A percentile compares a stretch with the other conserved stretches of the same genome.
These are phyloP conservation scores for Gibbula magus DNA, from an alignment of 2,888 invertebrate species.

Conservation along the genomic window DNA sequence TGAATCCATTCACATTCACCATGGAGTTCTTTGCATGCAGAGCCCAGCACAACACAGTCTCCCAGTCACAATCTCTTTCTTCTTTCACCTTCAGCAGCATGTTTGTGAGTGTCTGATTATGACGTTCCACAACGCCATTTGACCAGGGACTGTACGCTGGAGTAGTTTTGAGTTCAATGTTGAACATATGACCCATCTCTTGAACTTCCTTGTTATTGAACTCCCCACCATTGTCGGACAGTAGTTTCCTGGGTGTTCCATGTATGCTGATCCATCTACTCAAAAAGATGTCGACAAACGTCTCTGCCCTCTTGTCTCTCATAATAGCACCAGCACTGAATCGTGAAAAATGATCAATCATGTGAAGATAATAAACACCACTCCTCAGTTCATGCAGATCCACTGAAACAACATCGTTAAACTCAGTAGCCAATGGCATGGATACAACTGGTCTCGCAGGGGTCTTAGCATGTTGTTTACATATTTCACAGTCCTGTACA, in stretches of 20 bases:
- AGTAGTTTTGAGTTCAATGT: constrained; percentile 29
- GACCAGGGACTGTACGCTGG: constrained; percentile 36
- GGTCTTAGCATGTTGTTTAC: constrained; percentile 6
- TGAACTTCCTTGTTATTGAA: constrained; percentile 26
- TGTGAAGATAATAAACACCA: constrained; percentile 26
- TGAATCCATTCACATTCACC: not conserved
- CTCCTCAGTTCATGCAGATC: not conserved
- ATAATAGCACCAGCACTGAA: constrained; percentile 23
- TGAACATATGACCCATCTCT: constrained; percentile 30
- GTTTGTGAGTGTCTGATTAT: constrained; percentile 33
- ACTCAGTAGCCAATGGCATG: constrained; percentile 26
- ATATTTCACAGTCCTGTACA: too few species aligned
- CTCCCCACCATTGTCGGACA: constrained; percentile 27
- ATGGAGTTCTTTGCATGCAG: constrained; percentile 22
- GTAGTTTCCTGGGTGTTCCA: not conserved
- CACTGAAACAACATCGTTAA: too few species aligned
- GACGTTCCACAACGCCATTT: constrained; percentile 28
- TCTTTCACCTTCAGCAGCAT: constrained; percentile 27
- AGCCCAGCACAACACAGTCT: constrained; percentile 29
- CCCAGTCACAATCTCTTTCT: constrained; percentile 25
- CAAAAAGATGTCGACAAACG: not conserved
- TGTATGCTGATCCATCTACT: too few species aligned
- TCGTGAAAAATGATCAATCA: constrained; percentile 18
- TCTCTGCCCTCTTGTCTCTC: constrained; percentile 6
- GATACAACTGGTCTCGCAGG: constrained; percentile 28